These are phyloP conservation scores for Centropus unirufus DNA, from an alignment of 2,113 vertebrate genomes.

Conservation along the genomic window DNA sequence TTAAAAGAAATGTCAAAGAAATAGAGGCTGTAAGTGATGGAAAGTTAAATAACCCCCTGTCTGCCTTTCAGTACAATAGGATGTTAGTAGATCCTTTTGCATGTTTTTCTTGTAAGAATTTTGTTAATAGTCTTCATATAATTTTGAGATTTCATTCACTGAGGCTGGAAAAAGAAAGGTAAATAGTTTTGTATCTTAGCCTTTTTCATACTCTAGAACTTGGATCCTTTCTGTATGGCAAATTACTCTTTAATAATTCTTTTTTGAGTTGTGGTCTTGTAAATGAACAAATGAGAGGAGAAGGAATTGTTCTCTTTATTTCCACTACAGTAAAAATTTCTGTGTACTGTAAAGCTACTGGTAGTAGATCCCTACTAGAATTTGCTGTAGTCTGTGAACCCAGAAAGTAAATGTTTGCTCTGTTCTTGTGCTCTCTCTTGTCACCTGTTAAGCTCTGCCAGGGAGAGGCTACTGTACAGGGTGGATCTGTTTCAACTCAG, in stretches of 20 bases:
- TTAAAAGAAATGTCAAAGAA: background rate
- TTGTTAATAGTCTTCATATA: background rate
- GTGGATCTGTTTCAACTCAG: background rate
- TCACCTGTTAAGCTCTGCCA: background rate
- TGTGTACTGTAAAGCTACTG: background rate
- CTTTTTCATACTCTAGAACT: background rate
- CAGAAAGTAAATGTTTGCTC: background rate
- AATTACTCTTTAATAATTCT: background rate
- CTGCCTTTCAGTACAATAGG: fast-evolving
- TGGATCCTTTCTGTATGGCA: background rate
- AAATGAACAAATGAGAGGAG: background rate
- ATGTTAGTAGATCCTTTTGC: background rate
- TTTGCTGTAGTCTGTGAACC: background rate
- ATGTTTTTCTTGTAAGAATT: background rate
- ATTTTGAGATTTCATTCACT: background rate
- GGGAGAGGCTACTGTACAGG: background rate
- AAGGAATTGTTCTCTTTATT: background rate
- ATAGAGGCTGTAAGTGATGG: background rate
- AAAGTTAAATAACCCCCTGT: background rate
- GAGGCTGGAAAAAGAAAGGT: background rate
- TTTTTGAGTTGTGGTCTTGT: background rate
- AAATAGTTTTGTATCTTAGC: background rate
- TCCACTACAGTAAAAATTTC: background rate
- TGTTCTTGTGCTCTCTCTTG: background rate
- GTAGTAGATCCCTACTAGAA: background rate